phyloP scores from a whole-genome alignment of 2,797 vertebrate genomes.

The Adelosebastes latens region DNA sequence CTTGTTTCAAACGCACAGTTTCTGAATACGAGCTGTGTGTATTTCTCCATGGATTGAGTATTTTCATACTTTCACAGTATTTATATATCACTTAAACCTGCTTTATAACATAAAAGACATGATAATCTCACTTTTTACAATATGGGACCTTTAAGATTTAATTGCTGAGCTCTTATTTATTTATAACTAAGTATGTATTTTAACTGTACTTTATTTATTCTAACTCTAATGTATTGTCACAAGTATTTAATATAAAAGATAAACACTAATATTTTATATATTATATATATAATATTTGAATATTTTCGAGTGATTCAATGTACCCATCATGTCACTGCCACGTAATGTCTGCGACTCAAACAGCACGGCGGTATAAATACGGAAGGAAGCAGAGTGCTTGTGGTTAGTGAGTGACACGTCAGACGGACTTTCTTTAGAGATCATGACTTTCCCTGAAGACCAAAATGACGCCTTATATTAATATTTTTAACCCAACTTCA shows the following conservation, averaged over 20 bases:
- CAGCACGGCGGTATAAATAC: no score
- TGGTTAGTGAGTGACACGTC: background rate
- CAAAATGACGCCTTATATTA: background rate
- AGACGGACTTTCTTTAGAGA: background rate
- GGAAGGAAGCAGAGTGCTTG: background rate
- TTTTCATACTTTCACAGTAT: no score
- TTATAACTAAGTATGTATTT: background rate
- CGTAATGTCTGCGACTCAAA: background rate
- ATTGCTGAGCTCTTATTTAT: background rate
- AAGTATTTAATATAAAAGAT: no score
- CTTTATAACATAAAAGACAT: no score
- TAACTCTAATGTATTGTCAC: background rate
- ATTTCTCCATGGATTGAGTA: no score
- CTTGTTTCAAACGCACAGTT: no score
- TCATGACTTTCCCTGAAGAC: background rate
- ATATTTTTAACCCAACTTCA: background rate
- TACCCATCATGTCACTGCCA: background rate
- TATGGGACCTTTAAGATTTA: no score
- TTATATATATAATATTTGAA: no score
- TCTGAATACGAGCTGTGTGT: no score
- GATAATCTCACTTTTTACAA: no score
- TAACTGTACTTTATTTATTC: background rate
- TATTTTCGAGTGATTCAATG: background rate
- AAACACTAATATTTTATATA: no score
- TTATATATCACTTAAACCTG: no score